Evolutionary conservation across 2,113 vertebrate genomes (phyloP).

Genomic region (Melanotaenia duboulayi): DNA sequence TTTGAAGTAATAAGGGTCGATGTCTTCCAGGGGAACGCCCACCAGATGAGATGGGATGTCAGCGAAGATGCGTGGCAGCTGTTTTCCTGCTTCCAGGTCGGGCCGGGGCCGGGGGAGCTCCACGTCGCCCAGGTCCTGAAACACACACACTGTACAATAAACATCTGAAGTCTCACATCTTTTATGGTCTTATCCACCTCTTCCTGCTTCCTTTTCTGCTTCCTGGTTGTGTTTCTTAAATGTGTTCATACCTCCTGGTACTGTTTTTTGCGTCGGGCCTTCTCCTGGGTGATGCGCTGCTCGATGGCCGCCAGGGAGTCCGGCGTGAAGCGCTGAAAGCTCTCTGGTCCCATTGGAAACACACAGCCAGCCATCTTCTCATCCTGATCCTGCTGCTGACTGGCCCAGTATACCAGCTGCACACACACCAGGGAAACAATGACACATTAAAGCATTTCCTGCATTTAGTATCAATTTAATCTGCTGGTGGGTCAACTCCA

Average conservation of each 20-base stretch:
- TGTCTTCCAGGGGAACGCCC: slow-evolving; percentile 78
- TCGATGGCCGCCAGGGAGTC: slow-evolving; percentile 80
- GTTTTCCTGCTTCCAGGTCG: slow-evolving; percentile 79
- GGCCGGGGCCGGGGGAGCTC: slow-evolving; percentile 50
- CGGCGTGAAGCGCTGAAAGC: slow-evolving; percentile 80
- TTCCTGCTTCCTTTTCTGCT: background rate
- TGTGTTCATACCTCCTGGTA: slow-evolving; percentile 24
- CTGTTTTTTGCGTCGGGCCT: slow-evolving; percentile 61
- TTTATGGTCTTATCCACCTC: background rate
- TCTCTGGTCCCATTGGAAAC: slow-evolving; percentile 82
- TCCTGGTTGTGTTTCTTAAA: background rate
- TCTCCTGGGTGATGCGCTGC: slow-evolving; percentile 74
- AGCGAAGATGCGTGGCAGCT: slow-evolving; percentile 76
- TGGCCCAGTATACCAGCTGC: slow-evolving; percentile 65
- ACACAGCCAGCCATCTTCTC: slow-evolving; percentile 80
- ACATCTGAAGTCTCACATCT: background rate
- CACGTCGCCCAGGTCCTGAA: slow-evolving; percentile 77
- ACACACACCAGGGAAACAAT: background rate
- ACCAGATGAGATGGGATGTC: slow-evolving; percentile 76
- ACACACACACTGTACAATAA: slow-evolving; percentile 1
- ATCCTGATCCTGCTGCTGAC: slow-evolving; percentile 79
- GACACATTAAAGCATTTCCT: too few species aligned
- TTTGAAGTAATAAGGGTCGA: slow-evolving; percentile 77
- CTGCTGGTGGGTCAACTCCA: too few species aligned
- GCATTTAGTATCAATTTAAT: too few species aligned